Conservation (phyloP, 2,113 vertebrate genomes). For the Isurus oxyrinchus region DNA sequence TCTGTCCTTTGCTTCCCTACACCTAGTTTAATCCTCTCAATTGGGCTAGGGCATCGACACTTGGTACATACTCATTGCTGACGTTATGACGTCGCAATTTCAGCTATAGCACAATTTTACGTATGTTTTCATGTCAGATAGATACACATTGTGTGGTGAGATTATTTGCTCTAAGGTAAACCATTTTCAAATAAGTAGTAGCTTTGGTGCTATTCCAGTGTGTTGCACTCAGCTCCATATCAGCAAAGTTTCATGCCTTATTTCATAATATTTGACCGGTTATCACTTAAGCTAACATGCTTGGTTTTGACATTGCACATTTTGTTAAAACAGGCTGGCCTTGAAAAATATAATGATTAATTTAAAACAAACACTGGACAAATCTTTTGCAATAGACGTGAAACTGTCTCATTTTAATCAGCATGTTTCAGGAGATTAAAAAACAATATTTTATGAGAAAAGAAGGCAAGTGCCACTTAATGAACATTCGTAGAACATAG, state of each 20-base stretch:
- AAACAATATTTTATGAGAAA: background rate
- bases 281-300: conserved; percentile 17
- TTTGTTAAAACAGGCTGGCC: conserved; percentile 25
- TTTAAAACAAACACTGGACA: background rate
- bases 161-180: background rate
- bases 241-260: background rate
- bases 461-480: background rate
- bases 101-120: background rate
- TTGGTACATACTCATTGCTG: background rate
- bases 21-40: background rate
- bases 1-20: background rate
- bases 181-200: background rate
- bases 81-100: background rate
- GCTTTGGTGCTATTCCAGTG: background rate
- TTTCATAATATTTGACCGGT: conserved; percentile 8
- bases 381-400: background rate
- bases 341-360: conserved; percentile 34
- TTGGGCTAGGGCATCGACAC: background rate
- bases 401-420: background rate
- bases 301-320: conserved; percentile 5
- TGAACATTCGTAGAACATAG: background rate
- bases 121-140: background rate
- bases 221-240: background rate
- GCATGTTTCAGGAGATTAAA: background rate
- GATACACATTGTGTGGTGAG: background rate